Evolutionary conservation across 92 coral and sea anemone species (phyloP), one percentile per base, ranked within the genome.

Genomic region (Porites cylindrica): DNA sequence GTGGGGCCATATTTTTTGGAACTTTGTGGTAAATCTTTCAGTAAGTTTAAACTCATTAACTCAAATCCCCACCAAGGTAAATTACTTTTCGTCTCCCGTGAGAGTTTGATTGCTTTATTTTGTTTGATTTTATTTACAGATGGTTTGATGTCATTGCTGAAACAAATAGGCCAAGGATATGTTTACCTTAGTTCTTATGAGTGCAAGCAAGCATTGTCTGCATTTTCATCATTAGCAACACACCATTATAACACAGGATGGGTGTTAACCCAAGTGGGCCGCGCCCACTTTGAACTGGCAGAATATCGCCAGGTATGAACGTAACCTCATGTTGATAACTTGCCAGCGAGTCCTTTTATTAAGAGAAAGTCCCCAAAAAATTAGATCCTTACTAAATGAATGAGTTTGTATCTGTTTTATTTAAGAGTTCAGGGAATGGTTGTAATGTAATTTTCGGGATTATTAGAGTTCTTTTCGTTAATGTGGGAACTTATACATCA

Each of bases 171-270:
- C 47, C 93, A 91, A 70, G 99, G 96, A 0, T 97, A 93, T 90
- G 95, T 93, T 62, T 94, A 94, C 58, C 95, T 97, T 59, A 81
- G 96, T 72, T 88, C 93, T 16, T 97, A 90, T 58, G 99, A 97
- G 66, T 97, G 98, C 79, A 97, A 93, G 87, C 95, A 97, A 70
- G 98, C 98, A 8, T 79, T 97, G 61, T 62, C 66, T 66, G 77
- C 93, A 26, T 97, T 97, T 65, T 90, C 91, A 8, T 61, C 92
- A 50, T 87, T 97, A 16, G 95, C 96, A 14, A 96, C 96, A 10
- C 97, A 95, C 21, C 99, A 97, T 80, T 91, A 95, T 84, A 97
- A 95, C 89, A 97, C 99, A 14, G 93, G 94, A 23, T 97, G 99
- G 99, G 98, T 97, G 10, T 71, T 97, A 47, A 88, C 97, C 2